Evolutionary conservation across 1,140 invertebrate genomes (phyloP), one percentile per base, ranked within the genome.

Genomic region (Pseudoatta argentina): DNA sequence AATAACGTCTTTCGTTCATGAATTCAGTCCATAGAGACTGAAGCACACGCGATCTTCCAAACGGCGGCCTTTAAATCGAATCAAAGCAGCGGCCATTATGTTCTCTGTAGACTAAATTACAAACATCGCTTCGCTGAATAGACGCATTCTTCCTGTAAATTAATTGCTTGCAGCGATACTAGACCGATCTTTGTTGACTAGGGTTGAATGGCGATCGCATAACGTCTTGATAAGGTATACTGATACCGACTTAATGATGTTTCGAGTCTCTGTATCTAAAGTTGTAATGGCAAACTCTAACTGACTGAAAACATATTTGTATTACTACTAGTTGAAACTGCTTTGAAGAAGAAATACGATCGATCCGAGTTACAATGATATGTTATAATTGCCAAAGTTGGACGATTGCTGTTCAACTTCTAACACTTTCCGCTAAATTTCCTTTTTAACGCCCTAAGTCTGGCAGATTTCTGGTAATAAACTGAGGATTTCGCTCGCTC

Each of bases 231-330:
- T 83, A 69, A 83, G 79, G 55, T 75, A 39, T 48, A 82, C 67
- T n/a, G 79, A 73, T 73, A 83, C n/a, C 55, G 24, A 61, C 55
- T 48, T 82, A 73, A 82, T 82, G 79, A 82, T 82, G 67, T 66
- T 48, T 53, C 61, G 44, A n/a, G 16, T 21, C 18, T 59, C 39
- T 8, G 6, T 21, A 34, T 21, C 67, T 6, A 7, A 82, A 75
- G 24, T 73, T 59, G n/a, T 3, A 34, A 57, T 14, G 12, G 16
- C 39, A 61, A 55, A 75, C 55, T 51, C 10, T 8, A 69, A 51
- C 5, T 18, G 57, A 82, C 39, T 82, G 24, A 39, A 5, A 27
- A 71, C 12, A 24, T 27, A 71, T 34, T 21, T 59, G 21, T 7
- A 59, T 39, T 14, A 39, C 34, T 71, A 57, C 30, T 21, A n/a